Evolutionary conservation across 2,113 vertebrate genomes (phyloP).

Genomic region (Cinclus cinclus): DNA sequence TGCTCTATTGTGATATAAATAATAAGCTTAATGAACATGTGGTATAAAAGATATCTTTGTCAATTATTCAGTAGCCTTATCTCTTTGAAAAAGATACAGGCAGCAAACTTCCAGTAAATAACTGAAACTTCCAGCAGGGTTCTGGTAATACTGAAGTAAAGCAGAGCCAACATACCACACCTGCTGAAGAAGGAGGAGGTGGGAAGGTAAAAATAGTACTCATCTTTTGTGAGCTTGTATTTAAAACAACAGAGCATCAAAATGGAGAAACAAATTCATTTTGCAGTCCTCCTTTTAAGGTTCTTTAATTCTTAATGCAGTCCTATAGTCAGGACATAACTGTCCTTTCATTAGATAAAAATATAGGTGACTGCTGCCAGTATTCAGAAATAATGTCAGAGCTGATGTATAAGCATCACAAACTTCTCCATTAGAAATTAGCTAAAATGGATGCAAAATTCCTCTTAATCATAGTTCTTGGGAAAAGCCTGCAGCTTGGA

Average conservation of each 20-base stretch:
- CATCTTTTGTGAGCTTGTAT: neutral
- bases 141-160: neutral
- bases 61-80: conserved; percentile 5
- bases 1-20: conserved; percentile 8
- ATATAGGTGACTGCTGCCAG: neutral
- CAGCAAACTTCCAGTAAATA: neutral
- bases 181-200: neutral
- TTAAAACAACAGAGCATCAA: neutral
- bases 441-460: neutral
- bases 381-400: neutral
- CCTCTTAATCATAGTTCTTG: neutral
- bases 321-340: neutral
- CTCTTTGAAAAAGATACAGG: neutral
- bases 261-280: neutral
- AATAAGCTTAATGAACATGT: conserved; percentile 33
- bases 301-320: neutral
- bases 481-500: neutral
- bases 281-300: neutral
- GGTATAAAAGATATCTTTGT: conserved; percentile 1
- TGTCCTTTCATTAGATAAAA: neutral
- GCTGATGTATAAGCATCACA: neutral
- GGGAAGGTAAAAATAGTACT: neutral
- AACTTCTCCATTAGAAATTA: neutral
- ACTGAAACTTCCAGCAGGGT: neutral
- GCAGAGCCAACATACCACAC: neutral